Evolutionary conservation across 2,888 invertebrate species (phyloP), one percentile per base, ranked within the genome.

Genomic region (Oscheius sp.): DNA sequence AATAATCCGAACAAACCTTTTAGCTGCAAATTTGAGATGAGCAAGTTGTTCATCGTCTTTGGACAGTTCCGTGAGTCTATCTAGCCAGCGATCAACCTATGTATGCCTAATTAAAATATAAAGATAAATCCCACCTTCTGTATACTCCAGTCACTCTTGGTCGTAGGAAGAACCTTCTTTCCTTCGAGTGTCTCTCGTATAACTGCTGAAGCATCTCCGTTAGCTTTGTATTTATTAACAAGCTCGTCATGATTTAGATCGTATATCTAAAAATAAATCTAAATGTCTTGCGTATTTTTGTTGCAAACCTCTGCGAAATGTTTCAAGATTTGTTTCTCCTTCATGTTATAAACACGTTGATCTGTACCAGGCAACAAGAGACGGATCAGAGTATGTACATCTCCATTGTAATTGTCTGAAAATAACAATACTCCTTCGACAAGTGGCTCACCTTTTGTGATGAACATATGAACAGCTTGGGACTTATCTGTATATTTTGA

Each of bases 311-410:
- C 63, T 58, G 94, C 93, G 89, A 95, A 96, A 56, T 95, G 89
- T 89, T 96, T 96, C 0, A 95, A 91, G 69, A 97, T 91, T 87
- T 95, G 95, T 89, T 95, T 95, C 88, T 93, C 95, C 90, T 95
- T 94, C 63, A 97, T 90, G 90, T 96, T 96, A 89, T 96, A 97
- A 43, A 95, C 92, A 76, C 94, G 91, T 89, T 95, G 94, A 16
- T 92, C 92, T 29, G 93, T 93, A 59, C 93, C 93, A 0, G 96
- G 96, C 66, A 96, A 90, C 25, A 96, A 89, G 79, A 95, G 89
- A 85, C 93, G 93, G 88, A 94, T 92, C 94, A 95, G 93, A 55
- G 95, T 90, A 53, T 69, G 49, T 45, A 76, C 46, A 56, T 85
- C 82, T 16, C 84, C 84, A 49, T 82, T 77, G 55, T 74, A 81